Conservation (phyloP, 2,888 invertebrate species). For the Rotaria magnacalcarata region DNA sequence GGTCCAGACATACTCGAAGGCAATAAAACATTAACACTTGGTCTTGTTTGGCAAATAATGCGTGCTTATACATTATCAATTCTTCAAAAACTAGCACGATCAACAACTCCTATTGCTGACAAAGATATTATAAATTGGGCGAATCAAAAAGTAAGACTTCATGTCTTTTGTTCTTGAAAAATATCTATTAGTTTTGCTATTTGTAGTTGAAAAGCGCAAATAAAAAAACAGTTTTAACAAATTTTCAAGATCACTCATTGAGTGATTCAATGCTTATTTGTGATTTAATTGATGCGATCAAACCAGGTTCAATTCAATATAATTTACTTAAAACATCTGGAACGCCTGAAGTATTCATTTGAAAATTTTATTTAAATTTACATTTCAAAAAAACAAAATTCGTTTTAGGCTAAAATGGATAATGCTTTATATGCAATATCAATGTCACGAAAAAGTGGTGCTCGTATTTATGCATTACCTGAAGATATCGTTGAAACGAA, state of each 20-base stretch:
- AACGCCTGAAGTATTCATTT: not conserved
- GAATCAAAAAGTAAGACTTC: constrained; percentile 73
- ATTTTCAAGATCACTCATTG: constrained; percentile 75
- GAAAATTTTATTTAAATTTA: too few relatives aligned
- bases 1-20: constrained; percentile 88
- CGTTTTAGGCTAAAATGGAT: constrained; percentile 76
- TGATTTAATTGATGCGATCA: constrained; percentile 91
- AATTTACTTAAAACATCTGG: constrained; percentile 70
- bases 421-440: constrained; percentile 98
- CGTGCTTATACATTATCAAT: constrained; percentile 92
- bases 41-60: constrained; percentile 98
- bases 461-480: constrained; percentile 91
- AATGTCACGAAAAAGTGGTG: constrained; percentile 92
- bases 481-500: constrained; percentile 97
- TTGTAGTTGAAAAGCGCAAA: constrained; percentile 55
- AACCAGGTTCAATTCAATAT: constrained; percentile 89
- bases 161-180: too few relatives aligned
- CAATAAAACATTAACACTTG: constrained; percentile 66
- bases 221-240: constrained; percentile 59
- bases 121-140: constrained; percentile 95
- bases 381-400: too few relatives aligned
- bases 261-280: constrained; percentile 86
- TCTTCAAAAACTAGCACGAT: constrained; percentile 73
- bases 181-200: not conserved
- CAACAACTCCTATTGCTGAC: constrained; percentile 73